Evolutionary conservation across 2,797 vertebrate species (phyloP), one percentile per base, ranked within the genome.

Genomic region (Notoglanidium macrostoma): DNA sequence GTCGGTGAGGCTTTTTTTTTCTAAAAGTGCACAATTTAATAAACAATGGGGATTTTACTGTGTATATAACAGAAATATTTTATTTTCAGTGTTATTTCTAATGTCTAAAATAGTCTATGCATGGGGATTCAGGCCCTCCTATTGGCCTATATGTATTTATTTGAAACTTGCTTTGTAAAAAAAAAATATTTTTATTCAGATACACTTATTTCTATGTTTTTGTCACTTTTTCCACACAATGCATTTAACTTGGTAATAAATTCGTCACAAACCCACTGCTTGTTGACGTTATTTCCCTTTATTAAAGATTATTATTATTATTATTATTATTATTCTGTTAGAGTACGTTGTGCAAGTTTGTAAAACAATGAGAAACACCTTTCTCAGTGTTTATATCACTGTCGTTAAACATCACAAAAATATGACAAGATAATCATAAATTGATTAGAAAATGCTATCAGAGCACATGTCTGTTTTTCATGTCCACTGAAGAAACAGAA

Each of bases 141-240:
- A 35, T 32, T 77, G 61, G 84, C 35, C 83, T 85, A 85, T 35
- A 84, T 91, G 87, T 92, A 91, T 89, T 90, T 63, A 88, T 92
- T 92, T 92, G 87, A 90, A 44, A 88, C 85, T 87, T 93, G 89
- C 92, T 95, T 95, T 93, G 78, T 89, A 92, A 87, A 92, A 90
- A 51, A 87, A 91, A 90, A 49, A 89, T 78, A 92, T 95, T 94
- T 94, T 93, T 94, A 95, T 94, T 92, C 92, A 92, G 93, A 93
- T 91, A 54, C 91, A 93, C 93, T 68, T 77, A 90, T 93, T 94
- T 93, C 76, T 86, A 93, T 85, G 88, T 17, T 89, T 85, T 93
- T 94, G 92, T 93, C 92, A 94, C 92, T 91, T 94, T 95, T 95
- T 95, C 91, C 89, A 93, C 90, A 87, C 72, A 85, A 80, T 85